A percentile compares a stretch with the other conserved stretches of the same genome.
phyloP scores from a whole-genome alignment of 2,888 invertebrate genomes.

The Ellobium chinense region DNA sequence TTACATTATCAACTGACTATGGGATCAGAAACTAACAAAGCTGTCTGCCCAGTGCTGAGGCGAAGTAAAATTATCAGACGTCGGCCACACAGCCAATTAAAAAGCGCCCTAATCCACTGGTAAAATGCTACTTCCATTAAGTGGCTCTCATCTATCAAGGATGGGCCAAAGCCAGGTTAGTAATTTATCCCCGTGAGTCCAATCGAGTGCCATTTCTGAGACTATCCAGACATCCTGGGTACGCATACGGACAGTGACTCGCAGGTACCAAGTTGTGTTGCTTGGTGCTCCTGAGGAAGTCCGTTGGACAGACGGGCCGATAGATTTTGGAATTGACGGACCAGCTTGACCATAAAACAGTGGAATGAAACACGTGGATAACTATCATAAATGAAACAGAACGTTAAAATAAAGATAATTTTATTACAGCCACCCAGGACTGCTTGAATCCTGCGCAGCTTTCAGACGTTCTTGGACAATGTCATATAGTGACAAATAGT shows the following conservation, averaged over 20 bases:
- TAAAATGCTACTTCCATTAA: background rate
- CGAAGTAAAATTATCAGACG: background rate
- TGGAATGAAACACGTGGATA: too few species aligned
- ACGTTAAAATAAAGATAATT: too few species aligned
- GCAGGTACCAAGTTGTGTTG: background rate
- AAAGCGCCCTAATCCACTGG: background rate
- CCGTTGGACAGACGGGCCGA: background rate
- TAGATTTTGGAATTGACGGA: too few species aligned
- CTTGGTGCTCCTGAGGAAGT: background rate
- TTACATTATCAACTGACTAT: background rate
- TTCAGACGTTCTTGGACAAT: too few species aligned
- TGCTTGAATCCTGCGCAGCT: too few species aligned
- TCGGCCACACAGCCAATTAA: background rate
- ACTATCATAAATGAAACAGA: too few species aligned
- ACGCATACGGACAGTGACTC: background rate
- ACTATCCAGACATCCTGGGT: constrained; percentile 6
- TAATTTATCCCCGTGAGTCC: background rate
- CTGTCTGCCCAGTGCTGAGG: background rate
- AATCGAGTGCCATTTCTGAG: background rate
- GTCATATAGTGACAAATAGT: too few species aligned
- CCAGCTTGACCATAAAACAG: too few species aligned
- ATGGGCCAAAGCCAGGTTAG: background rate
- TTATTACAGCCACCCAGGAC: too few species aligned
- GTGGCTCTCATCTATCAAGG: background rate
- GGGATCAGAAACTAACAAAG: background rate